A percentile compares a stretch with the other conserved stretches of the same genome.
Conservation (phyloP, 2,113 vertebrate species). For the Felis chaus region DNA sequence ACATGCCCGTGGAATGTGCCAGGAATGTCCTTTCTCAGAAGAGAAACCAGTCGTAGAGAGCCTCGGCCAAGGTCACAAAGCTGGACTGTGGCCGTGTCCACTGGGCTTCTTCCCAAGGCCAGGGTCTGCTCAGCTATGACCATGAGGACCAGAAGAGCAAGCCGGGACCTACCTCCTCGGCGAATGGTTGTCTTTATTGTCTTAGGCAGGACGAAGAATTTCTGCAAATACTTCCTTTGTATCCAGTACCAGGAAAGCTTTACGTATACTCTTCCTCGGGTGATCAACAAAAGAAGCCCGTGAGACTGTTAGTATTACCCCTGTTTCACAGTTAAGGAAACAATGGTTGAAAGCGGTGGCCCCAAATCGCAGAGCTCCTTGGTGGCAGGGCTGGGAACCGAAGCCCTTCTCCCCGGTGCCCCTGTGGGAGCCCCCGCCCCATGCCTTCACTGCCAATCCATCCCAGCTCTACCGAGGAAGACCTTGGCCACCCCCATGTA, state of each 20-base stretch:
- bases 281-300: not conserved
- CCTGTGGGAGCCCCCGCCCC: fast-evolving
- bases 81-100: not conserved
- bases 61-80: not conserved
- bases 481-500: not conserved
- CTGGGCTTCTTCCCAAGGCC: not conserved
- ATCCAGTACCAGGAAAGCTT: not conserved
- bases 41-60: not conserved
- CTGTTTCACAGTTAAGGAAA: not conserved
- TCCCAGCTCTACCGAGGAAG: not conserved
- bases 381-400: not conserved
- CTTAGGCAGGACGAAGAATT: not conserved
- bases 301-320: not conserved
- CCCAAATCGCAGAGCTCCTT: not conserved
- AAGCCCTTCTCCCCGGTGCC: not conserved
- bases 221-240: not conserved
- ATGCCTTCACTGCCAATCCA: not conserved
- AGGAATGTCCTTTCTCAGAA: not conserved
- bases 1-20: not conserved
- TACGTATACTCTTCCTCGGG: not conserved
- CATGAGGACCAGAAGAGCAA: not conserved
- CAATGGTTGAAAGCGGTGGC: not conserved
- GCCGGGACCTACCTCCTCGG: not conserved
- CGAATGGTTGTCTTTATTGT: not conserved
- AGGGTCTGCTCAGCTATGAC: too few relatives aligned